Conservation (phyloP, 2,797 vertebrate species). For the Poeciliopsis turneri region DNA sequence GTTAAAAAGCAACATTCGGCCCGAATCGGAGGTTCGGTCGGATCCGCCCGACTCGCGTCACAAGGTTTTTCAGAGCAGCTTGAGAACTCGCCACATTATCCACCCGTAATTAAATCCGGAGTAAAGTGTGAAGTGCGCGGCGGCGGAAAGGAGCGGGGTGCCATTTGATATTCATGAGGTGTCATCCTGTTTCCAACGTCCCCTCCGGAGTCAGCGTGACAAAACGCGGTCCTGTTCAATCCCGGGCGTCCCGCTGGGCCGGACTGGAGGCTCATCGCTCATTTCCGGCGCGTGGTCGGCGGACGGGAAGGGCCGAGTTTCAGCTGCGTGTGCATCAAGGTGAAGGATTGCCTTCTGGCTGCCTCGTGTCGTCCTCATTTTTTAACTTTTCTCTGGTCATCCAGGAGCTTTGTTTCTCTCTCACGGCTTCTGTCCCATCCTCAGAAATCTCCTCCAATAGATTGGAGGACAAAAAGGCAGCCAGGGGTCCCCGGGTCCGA, state of each 20-base stretch:
- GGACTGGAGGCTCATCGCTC: slow-evolving; percentile 63
- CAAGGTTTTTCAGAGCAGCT: slow-evolving; percentile 61
- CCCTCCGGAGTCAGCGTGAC: slow-evolving; percentile 67
- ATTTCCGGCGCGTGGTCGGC: slow-evolving; percentile 50
- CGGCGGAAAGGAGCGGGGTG: slow-evolving; percentile 63
- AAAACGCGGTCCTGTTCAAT: slow-evolving; percentile 65
- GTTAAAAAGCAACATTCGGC: background rate
- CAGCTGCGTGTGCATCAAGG: slow-evolving; percentile 57
- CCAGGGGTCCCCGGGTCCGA: background rate
- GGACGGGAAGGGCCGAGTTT: slow-evolving; percentile 28
- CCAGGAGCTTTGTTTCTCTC: background rate
- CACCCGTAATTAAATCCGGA: slow-evolving; percentile 72
- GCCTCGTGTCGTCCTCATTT: slow-evolving; percentile 29
- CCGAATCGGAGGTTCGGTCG: background rate
- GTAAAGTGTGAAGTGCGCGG: slow-evolving; percentile 69
- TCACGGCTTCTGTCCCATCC: background rate
- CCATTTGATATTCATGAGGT: slow-evolving; percentile 77
- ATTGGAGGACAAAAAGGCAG: background rate
- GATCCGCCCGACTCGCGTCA: slow-evolving; percentile 12
- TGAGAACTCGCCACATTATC: slow-evolving; percentile 62
- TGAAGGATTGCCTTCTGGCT: slow-evolving; percentile 63
- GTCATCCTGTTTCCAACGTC: slow-evolving; percentile 67
- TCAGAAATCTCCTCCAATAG: background rate
- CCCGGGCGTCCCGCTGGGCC: slow-evolving; percentile 59
- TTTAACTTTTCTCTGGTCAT: slow-evolving; percentile 23